phyloP scores from a whole-genome alignment of 2,113 vertebrate species.

The Marmota monax region DNA sequence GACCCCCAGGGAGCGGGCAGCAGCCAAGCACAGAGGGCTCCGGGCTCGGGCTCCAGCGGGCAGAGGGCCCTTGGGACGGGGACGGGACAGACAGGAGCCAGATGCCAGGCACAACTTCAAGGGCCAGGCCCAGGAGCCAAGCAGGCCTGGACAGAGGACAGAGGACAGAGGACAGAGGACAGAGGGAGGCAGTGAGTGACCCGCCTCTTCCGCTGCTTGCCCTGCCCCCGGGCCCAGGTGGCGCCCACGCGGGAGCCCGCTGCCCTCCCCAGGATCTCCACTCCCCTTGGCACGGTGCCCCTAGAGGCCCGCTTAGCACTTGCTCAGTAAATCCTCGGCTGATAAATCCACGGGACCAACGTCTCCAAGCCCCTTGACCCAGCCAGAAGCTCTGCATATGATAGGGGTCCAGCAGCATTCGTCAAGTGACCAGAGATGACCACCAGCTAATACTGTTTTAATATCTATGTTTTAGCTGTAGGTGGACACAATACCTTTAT shows the following conservation, averaged over 20 bases:
- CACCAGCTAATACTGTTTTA: too few relatives aligned
- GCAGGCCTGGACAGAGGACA: not conserved
- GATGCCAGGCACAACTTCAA: slow-evolving; percentile 20
- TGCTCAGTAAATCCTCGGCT: not conserved
- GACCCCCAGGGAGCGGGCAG: not conserved
- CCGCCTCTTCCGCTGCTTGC: not conserved
- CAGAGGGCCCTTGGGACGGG: slow-evolving; percentile 51
- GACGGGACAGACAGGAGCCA: slow-evolving; percentile 53
- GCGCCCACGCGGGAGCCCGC: not conserved
- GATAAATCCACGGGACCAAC: not conserved
- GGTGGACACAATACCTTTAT: too few relatives aligned
- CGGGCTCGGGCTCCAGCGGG: slow-evolving; percentile 1
- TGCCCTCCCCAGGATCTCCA: rapidly evolving
- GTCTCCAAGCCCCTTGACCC: not conserved
- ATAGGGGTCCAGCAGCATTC: not conserved
- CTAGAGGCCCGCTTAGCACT: not conserved
- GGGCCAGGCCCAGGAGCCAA: slow-evolving; percentile 27
- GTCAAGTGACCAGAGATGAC: not conserved
- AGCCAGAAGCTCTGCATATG: not conserved
- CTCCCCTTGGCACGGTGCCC: not conserved
- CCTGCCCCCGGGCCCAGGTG: not conserved
- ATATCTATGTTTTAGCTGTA: too few relatives aligned
- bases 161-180: not conserved
- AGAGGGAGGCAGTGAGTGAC: not conserved
- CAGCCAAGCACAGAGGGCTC: slow-evolving; percentile 22